Evolutionary conservation across 2,113 vertebrate genomes (phyloP), one percentile per base, ranked within the genome.

Genomic region (Eptesicus fuscus): DNA sequence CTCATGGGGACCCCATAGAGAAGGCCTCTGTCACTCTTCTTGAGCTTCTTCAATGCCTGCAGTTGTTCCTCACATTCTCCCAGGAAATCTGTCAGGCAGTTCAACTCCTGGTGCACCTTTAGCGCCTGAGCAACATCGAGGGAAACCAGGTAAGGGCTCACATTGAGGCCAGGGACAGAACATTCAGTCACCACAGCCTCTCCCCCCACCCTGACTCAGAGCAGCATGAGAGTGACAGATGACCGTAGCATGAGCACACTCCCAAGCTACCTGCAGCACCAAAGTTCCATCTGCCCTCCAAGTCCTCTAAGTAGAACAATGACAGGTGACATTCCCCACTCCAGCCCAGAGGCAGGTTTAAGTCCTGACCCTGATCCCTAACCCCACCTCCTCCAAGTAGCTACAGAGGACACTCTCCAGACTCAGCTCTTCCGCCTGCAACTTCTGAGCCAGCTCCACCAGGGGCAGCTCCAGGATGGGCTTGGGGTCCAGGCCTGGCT

Each of bases 1-100:
- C 99, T 99, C 71, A 99, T 1, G 0, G 99, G 99, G 61, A 99
- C 88, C 1, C 99, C 99, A 0, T 98, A 99, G 69, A 99, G 97
- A 44, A 98, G 98, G 28, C 99, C 99, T 37, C 89, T 28, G 49
- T 98, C 98, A 73, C 95, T 95, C 25, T 94, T 86, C 69, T 95
- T 97, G 30, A 90, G 94, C 32, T 1, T 87, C 47, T 97, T 87
- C 49, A 98, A 9, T 1, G 97, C 95, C 96, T 97, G 97, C 42
- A 99, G 95, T 79, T 99, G 98, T 23, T 98, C 97, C 79, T 99
- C 98, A 92, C 99, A 99, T 82, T 99, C 99, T 22, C 97, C 97
- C 94, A 99, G 95, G 44, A 99, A 97, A 40, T 97, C 98, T 0
- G 97, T 98, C 95, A 98, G 90, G 93, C 99, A 99, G 92, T 99